These are phyloP conservation scores for Hylaea fasciaria DNA, from an alignment of 2,888 invertebrate genomes.

Conservation along the genomic window DNA sequence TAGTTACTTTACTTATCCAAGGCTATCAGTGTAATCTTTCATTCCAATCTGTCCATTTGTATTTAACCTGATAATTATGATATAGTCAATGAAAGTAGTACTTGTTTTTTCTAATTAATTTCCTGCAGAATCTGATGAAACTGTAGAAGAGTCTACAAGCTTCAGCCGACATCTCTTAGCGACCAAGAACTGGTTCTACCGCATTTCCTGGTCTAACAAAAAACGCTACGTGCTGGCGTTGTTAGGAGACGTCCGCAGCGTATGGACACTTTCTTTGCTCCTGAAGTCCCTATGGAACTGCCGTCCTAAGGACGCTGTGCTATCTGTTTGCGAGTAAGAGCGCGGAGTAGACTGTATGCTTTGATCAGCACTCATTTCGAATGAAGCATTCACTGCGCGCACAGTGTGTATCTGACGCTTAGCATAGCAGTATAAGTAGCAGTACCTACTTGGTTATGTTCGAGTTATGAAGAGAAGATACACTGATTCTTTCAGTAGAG, in stretches of 20 bases:
- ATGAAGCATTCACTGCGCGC: too few relatives aligned
- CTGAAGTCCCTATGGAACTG: conserved; percentile 78
- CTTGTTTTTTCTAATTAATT: too few relatives aligned
- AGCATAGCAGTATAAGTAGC: too few relatives aligned
- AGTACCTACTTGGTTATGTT: too few relatives aligned
- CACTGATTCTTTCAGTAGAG: too few relatives aligned
- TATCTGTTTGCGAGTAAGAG: conserved; percentile 65
- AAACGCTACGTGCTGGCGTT: conserved; percentile 64
- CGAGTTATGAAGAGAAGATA: too few relatives aligned
- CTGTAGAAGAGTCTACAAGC: conserved; percentile 46
- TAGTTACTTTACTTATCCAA: too few relatives aligned
- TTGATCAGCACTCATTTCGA: too few relatives aligned
- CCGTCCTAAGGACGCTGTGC: conserved; percentile 70
- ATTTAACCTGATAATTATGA: too few relatives aligned
- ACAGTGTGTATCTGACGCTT: too few relatives aligned
- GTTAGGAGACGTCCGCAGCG: conserved; percentile 62
- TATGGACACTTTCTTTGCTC: conserved; percentile 69
- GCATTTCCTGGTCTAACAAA: conserved; percentile 70
- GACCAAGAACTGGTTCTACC: conserved; percentile 70
- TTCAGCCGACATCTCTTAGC: conserved; percentile 63
- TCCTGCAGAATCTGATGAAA: conserved; percentile 49
- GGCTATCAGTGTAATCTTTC: too few relatives aligned
- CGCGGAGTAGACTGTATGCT: not conserved
- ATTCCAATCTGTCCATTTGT: too few relatives aligned
- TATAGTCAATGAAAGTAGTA: not conserved